Conservation (phyloP, 2,797 vertebrate species). For the Diceros bicornis region DNA sequence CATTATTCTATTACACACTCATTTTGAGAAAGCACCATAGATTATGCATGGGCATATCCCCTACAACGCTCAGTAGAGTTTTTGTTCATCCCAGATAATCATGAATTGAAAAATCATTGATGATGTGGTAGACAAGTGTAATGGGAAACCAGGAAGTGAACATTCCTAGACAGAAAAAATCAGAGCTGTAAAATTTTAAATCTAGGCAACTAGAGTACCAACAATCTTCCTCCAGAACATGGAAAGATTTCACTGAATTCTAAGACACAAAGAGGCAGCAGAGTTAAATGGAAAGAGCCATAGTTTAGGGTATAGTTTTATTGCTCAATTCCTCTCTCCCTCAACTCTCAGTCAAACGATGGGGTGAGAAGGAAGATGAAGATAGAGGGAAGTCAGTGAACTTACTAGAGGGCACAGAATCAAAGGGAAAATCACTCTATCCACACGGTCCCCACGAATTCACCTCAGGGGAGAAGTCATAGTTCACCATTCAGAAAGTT, state of each 20-base stretch:
- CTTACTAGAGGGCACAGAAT: no score
- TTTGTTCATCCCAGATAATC: background rate
- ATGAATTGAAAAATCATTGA: background rate
- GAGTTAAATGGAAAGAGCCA: background rate
- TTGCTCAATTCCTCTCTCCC: background rate
- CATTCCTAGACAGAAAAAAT: background rate
- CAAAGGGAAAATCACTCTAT: background rate
- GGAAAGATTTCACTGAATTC: background rate
- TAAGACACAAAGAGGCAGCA: background rate
- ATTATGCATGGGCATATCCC: no score
- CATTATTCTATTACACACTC: background rate
- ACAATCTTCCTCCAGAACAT: background rate
- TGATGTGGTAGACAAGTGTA: background rate
- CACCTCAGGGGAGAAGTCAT: background rate
- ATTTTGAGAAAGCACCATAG: background rate
- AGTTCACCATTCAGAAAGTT: no score
- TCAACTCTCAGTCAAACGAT: background rate
- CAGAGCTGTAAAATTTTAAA: background rate
- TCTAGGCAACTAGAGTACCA: background rate
- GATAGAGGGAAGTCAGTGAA: background rate
- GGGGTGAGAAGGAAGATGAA: background rate
- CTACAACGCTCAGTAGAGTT: background rate
- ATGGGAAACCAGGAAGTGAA: background rate
- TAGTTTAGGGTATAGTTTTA: background rate
- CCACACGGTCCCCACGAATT: background rate